These are phyloP conservation scores for Lates calcarifer DNA, from an alignment of 2,113 vertebrate species.

Conservation along the genomic window DNA sequence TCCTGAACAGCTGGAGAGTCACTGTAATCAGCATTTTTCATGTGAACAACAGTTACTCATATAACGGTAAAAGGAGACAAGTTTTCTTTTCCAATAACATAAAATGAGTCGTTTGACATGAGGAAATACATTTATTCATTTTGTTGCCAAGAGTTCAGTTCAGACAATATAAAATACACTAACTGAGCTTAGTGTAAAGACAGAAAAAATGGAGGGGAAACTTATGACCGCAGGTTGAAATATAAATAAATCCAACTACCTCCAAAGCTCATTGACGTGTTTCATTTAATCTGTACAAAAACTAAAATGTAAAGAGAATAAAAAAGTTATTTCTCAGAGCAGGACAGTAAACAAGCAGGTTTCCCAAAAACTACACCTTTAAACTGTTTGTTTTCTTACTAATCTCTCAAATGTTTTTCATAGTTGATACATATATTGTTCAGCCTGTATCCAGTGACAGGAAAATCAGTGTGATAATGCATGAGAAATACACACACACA, in stretches of 20 bases:
- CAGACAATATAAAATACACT: too few species aligned
- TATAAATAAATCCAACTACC: too few species aligned
- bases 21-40: background rate
- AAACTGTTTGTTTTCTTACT: background rate
- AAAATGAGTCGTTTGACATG: background rate
- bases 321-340: too few species aligned
- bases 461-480: slow-evolving; percentile 21
- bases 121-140: background rate
- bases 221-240: too few species aligned
- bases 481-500: slow-evolving; percentile 6
- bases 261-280: too few species aligned
- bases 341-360: too few species aligned
- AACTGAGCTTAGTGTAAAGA: too few species aligned
- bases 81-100: background rate
- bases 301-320: too few species aligned
- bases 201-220: too few species aligned
- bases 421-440: background rate
- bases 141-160: background rate
- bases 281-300: too few species aligned
- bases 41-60: background rate
- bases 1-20: background rate
- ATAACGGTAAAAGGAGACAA: background rate
- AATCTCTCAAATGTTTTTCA: background rate
- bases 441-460: background rate
- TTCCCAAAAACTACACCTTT: background rate